Evolutionary conservation across 2,113 vertebrate species (phyloP), one percentile per base, ranked within the genome.

Genomic region (Cinclus cinclus): DNA sequence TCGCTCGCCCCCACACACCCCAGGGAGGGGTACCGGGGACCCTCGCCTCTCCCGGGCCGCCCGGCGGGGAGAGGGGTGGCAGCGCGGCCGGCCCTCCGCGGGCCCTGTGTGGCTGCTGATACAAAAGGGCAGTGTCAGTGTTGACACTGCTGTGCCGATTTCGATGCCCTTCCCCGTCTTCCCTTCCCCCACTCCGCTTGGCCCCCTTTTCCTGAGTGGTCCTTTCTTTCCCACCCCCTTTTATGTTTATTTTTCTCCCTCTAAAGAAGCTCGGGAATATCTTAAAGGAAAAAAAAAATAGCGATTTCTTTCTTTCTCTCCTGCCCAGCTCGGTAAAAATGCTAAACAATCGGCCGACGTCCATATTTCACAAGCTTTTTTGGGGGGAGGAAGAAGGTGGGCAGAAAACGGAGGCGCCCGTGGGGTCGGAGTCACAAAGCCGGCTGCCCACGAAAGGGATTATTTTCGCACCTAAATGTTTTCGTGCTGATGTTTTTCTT

Each of bases 61-160:
- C 27, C 4, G 35, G 46, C 17, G 44, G 55, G 31, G 44, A 56
- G 37, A 56, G 50, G 64, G 53, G 23, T 28, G 47, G 56, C 41
- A 83, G 85, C 42, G 71, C 33, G 86, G 89, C 87, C 83, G 83
- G 39, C 50, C 37, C 39, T 47, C 44, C 6, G 49, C 6, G 50
- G 87, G 86, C 83, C 83, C 79, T 33, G 10, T 23, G 91, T 23
- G 31, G 53, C 46, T 65, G 74, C 63, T 35, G 63, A 95, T 95
- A 97, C 96, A 97, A 97, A 96, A 97, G 95, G 94, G 71, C 90
- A 95, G 90, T 92, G 95, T 94, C 93, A 69, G 90, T 95, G 90
- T 97, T 96, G 96, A 96, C 93, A 94, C 94, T 71, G 75, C 85
- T 24, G 78, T 75, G 50, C 68, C 55, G 91, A 83, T 94, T 68